Base-by-base conservation (phyloP, 2,113 vertebrate species). In the Panthera tigris region DNA sequence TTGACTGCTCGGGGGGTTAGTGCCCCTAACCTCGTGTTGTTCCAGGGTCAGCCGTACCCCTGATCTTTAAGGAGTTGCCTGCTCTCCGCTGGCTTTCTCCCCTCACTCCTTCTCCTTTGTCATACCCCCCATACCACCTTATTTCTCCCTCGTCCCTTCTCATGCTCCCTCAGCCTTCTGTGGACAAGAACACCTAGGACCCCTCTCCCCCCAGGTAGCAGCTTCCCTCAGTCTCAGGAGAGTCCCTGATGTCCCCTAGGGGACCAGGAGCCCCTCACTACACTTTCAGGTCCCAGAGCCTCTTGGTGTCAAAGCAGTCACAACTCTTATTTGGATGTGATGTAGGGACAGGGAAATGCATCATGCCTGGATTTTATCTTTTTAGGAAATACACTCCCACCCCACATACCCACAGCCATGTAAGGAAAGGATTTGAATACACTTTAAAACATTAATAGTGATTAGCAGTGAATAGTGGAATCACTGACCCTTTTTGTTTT, bases 81-180 rank as follows among this genome's bases (percentile, higher is more conserved):
- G 39, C 39, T 31, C 3, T 29, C 7, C 18, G 57, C 52, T 41
- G 23, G 45, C 39, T 74, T 36, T 57, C 8, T 92, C 15, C 52
- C 57, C 4, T 55, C 4, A 4, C 41, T 27, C 33, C 19, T 41
- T n/a, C 33, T 9, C 52, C 91, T 66, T 25, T 23, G 31, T 23
- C 25, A 27, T 3, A 16, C 4, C 27, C 12, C 1, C 0, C 5
- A n/a, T n/a, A 3, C 27, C 21, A 25, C 1, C 29, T 41, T 39
- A 7, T 16, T 31, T 71, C 4, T 65, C n/a, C 57, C 69, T 65
- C 83, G 9, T 48, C 7, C 33, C 41, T 27, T 81, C 29, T 55
- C n/a, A n/a, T 52, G 82, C 36, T 52, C 50, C 10, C 5, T 21
- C 29, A 16, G 36, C 39, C 39, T 45, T 55, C 65, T 16, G 5